Conservation (phyloP, 2,888 invertebrate species). For the Lordiphosa andalusiaca region DNA sequence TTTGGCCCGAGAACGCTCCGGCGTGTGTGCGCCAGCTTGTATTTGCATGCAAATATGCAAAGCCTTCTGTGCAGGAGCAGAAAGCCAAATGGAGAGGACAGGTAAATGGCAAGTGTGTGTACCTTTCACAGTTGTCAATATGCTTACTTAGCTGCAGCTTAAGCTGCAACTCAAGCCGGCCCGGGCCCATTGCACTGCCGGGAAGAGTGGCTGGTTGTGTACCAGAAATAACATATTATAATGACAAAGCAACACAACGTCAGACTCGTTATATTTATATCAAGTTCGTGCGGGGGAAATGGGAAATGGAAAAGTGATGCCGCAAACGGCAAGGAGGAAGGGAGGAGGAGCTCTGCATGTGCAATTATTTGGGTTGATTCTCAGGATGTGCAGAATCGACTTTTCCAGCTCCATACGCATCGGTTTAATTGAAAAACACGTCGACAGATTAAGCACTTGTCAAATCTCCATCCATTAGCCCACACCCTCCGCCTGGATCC, state of each 20-base stretch:
- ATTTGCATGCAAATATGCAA: conserved; percentile 64
- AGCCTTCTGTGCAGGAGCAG: conserved; percentile 26
- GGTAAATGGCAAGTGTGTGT: conserved; percentile 41
- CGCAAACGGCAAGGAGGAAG: too few species aligned
- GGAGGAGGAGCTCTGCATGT: too few species aligned
- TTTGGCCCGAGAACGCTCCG: conserved; percentile 41
- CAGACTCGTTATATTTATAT: neutral
- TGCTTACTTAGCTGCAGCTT: conserved; percentile 29
- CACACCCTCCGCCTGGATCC: conserved; percentile 17
- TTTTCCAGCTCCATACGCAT: too few species aligned
- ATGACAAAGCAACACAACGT: conserved; percentile 22
- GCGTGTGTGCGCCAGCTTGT: conserved; percentile 22
- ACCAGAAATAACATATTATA: conserved; percentile 21
- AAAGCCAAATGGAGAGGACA: conserved; percentile 24
- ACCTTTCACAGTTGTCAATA: conserved; percentile 61
- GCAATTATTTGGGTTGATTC: too few species aligned
- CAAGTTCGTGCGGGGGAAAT: too few species aligned
- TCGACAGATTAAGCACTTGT: conserved; percentile 30
- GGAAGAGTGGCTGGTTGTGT: conserved; percentile 9
- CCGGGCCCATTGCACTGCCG: conserved; percentile 16
- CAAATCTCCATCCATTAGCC: conserved; percentile 38
- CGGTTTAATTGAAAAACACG: conserved; percentile 3
- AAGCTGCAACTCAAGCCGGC: conserved; percentile 14
- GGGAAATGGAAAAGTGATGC: too few species aligned
- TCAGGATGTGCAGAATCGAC: too few species aligned